phyloP scores from a whole-genome alignment of 1,140 invertebrate species.

The Matsumurasca onukii region DNA sequence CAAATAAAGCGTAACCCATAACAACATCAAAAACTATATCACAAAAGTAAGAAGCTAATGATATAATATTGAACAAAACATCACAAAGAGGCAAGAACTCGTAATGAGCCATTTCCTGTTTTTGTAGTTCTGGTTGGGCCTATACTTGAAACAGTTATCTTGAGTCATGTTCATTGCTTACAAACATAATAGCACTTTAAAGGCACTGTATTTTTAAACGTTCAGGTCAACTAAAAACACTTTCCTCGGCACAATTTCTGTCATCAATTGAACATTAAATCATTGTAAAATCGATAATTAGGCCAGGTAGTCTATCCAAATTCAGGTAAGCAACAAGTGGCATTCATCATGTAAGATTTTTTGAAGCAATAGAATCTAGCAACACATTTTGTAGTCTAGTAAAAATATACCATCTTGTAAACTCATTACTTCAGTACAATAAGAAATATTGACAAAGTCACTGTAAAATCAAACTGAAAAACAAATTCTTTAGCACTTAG shows the following conservation, averaged over 20 bases:
- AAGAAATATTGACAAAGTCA: too few species aligned
- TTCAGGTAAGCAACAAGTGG: neutral
- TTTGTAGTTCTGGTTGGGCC: neutral
- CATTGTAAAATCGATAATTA: neutral
- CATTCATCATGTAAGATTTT: neutral
- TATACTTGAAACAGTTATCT: neutral
- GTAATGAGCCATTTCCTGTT: slow-evolving; percentile 36
- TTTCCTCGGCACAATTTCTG: neutral
- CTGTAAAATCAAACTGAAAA: too few species aligned
- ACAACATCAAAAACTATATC: slow-evolving; percentile 87
- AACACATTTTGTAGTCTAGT: neutral
- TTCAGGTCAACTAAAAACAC: neutral
- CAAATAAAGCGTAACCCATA: slow-evolving; percentile 77
- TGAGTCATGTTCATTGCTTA: slow-evolving; percentile 8
- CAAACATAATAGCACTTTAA: slow-evolving; percentile 9
- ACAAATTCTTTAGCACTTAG: neutral
- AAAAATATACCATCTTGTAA: neutral
- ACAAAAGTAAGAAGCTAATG: slow-evolving; percentile 87
- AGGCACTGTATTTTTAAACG: neutral
- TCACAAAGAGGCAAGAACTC: slow-evolving; percentile 85
- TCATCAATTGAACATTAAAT: neutral
- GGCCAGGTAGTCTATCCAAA: neutral
- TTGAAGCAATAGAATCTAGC: neutral
- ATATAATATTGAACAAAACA: slow-evolving; percentile 88
- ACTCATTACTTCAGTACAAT: neutral